A percentile compares a stretch with the other conserved stretches of the same genome.
Conservation (phyloP, 2,888 invertebrate species). For the Congeria kusceri region DNA sequence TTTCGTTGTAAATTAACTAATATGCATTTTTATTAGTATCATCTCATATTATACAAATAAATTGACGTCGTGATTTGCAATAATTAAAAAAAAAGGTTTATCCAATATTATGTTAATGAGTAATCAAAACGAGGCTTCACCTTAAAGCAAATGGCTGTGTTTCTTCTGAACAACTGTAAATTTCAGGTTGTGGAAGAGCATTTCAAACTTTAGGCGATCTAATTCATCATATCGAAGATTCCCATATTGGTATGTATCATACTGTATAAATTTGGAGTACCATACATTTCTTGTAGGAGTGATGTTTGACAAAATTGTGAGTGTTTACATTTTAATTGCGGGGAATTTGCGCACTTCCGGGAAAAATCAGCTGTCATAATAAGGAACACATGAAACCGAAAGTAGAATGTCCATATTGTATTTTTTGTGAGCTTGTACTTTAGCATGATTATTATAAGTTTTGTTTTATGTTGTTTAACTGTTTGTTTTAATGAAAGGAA, state of each 20-base stretch:
- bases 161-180: slow-evolving; percentile 95
- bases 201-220: slow-evolving; percentile 93
- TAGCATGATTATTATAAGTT: no score
- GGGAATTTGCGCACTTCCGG: slow-evolving; percentile 65
- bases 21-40: no score
- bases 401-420: slow-evolving; percentile 5
- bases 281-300: not conserved
- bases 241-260: slow-evolving; percentile 91
- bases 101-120: slow-evolving; percentile 56
- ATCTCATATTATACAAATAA: no score
- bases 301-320: not conserved
- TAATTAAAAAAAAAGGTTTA: not conserved
- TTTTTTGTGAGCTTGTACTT: no score
- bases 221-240: slow-evolving; percentile 95
- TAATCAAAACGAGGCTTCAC: slow-evolving; percentile 53
- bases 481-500: no score
- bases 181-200: slow-evolving; percentile 93
- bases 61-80: no score
- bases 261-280: not conserved
- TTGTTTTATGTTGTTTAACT: no score
- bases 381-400: slow-evolving; percentile 32
- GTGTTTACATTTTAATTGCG: slow-evolving; percentile 57
- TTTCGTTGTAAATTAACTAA: no score
- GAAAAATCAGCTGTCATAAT: slow-evolving; percentile 47
- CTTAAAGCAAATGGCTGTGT: slow-evolving; percentile 91